A percentile compares a stretch with the other conserved stretches of the same genome.
These are phyloP conservation scores for Cenopis cana DNA, from an alignment of 2,888 invertebrate genomes.

Conservation along the genomic window DNA sequence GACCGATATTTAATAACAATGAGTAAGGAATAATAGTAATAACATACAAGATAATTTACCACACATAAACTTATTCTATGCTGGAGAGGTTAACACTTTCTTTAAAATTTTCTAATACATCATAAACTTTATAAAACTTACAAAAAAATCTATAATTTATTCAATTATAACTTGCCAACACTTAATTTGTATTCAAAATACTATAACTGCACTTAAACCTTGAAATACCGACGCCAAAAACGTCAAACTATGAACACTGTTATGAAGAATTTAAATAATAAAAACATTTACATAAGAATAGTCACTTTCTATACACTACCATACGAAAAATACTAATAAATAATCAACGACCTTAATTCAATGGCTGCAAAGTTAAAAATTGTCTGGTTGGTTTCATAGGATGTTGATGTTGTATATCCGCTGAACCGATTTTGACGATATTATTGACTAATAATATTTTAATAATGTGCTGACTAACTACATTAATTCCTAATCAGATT, in stretches of 20 bases:
- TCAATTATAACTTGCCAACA: conserved; percentile 41
- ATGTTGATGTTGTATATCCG: conserved; percentile 14
- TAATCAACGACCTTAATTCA: conserved; percentile 8
- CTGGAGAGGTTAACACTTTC: no score
- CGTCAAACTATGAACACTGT: conserved; percentile 12
- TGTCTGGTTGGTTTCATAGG: not conserved
- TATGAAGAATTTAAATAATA: conserved; percentile 40
- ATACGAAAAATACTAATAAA: not conserved
- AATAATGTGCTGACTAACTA: conserved; percentile 24
- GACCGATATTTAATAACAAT: no score
- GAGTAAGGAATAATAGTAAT: no score
- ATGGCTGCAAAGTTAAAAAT: not conserved
- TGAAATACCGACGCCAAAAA: conserved; percentile 4
- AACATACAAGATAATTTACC: not conserved
- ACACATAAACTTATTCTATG: not conserved
- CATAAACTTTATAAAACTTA: conserved; percentile 30
- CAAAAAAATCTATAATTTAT: conserved; percentile 37
- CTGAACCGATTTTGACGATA: conserved; percentile 29
- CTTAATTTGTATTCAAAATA: conserved; percentile 21
- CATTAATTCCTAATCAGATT: conserved; percentile 20
- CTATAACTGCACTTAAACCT: not conserved
- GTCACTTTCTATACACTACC: conserved; percentile 33
- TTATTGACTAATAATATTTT: conserved; percentile 42
- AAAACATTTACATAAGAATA: conserved; percentile 40
- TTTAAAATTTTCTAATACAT: not conserved